Percentiles rank a stretch among this genome's conserved stretches.
Conservation (phyloP, 37 sponge, comb jelly and placozoan species). For the Hormiphora californensis region DNA sequence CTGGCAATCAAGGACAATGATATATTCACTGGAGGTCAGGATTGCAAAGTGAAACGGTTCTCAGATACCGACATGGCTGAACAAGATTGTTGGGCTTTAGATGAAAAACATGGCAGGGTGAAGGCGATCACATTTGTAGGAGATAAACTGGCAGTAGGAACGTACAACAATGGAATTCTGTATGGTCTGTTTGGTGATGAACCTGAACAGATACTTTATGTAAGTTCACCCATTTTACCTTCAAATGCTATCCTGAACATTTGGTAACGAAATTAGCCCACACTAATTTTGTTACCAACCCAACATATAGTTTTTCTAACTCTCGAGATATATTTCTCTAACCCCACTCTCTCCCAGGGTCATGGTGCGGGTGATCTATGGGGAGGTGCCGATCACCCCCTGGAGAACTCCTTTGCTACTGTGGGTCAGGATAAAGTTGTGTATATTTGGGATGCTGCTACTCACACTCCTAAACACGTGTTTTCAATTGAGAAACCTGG, state of each 20-base stretch:
- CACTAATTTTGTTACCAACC: background rate
- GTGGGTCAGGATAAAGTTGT: conserved; percentile 47
- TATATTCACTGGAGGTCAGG: conserved; percentile 18
- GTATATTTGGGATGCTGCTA: conserved; percentile 39
- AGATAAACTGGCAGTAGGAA: background rate
- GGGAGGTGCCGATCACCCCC: conserved; percentile 37
- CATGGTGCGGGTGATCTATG: conserved; percentile 55
- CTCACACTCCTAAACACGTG: conserved; percentile 21
- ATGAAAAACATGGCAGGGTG: background rate
- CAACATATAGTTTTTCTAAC: background rate
- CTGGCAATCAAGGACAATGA: background rate
- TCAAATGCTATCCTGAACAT: background rate
- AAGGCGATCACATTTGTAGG: background rate
- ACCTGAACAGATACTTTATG: conserved; percentile 1
- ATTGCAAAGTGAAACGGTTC: background rate
- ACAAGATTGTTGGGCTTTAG: background rate
- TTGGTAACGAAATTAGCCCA: background rate
- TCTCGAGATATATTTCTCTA: background rate
- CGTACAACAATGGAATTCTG: conserved; percentile 35
- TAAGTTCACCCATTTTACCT: background rate
- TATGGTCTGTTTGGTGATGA: background rate
- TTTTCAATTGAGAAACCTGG: conserved; percentile 32
- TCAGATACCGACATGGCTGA: background rate
- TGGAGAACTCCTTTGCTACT: conserved; percentile 34
- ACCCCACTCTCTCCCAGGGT: conserved; percentile 19